Percentiles rank a stretch among this genome's conserved stretches.
Conservation (phyloP, 2,888 invertebrate genomes). For the Slavum lentiscoides region DNA sequence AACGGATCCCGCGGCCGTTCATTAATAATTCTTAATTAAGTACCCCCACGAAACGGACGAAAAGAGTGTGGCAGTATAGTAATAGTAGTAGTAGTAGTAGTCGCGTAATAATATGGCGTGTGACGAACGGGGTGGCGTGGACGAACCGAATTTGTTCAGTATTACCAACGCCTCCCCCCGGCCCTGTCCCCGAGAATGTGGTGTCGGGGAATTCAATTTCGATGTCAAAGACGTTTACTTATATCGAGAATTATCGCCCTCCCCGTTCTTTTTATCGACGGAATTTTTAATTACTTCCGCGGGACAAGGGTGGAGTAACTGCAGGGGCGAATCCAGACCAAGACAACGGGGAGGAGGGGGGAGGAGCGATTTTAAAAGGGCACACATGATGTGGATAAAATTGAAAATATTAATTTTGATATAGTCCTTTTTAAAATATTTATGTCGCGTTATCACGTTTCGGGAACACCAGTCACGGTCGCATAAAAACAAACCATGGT, state of each 20-base stretch:
- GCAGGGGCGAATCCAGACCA: too few relatives aligned
- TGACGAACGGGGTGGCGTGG: neutral
- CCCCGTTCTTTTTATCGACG: slow-evolving; percentile 10
- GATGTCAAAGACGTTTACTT: neutral
- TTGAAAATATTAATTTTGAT: too few relatives aligned
- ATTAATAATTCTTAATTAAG: slow-evolving; percentile 51
- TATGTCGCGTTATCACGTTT: too few relatives aligned
- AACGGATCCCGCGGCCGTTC: slow-evolving; percentile 24
- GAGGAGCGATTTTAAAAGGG: too few relatives aligned
- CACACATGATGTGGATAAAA: too few relatives aligned
- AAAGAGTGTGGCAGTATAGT: slow-evolving; percentile 5
- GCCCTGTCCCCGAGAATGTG: too few relatives aligned
- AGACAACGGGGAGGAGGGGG: too few relatives aligned
- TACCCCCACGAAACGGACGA: slow-evolving; percentile 18
- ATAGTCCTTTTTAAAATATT: too few relatives aligned
- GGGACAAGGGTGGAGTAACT: neutral
- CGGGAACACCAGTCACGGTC: too few relatives aligned
- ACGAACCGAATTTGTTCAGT: too few relatives aligned
- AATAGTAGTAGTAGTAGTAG: neutral
- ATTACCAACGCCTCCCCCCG: too few relatives aligned
- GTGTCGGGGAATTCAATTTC: slow-evolving; percentile 34
- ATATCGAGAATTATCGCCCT: slow-evolving; percentile 30
- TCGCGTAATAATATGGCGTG: neutral
- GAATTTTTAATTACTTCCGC: slow-evolving; percentile 34
- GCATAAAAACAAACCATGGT: too few relatives aligned